phyloP scores from a whole-genome alignment of 2,113 vertebrate species.

The Mirounga angustirostris region DNA sequence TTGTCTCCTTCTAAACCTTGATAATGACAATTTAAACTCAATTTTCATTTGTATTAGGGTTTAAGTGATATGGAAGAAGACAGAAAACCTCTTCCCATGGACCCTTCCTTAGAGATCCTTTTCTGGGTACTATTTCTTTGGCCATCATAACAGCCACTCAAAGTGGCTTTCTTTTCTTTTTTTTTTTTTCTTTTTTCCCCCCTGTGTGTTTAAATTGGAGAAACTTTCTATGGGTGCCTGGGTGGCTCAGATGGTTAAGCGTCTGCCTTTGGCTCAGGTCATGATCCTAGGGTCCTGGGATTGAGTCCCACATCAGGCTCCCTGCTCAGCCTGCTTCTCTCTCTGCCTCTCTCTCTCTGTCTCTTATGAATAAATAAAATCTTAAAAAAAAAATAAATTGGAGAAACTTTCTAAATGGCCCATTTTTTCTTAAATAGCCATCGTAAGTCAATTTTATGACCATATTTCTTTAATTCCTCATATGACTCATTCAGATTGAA shows the following conservation, averaged over 20 bases:
- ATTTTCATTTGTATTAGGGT: not conserved
- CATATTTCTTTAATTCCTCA: constrained; percentile 11
- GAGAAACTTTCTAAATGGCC: not conserved
- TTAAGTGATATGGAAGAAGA: not conserved
- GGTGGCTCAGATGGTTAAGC: too few relatives aligned
- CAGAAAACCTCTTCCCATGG: not conserved
- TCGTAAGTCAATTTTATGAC: not conserved
- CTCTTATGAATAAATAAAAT: too few relatives aligned
- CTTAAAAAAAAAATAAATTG: not conserved
- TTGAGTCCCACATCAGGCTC: too few relatives aligned
- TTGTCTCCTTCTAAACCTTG: not conserved
- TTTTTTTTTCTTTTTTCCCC: not conserved
- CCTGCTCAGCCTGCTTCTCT: too few relatives aligned
- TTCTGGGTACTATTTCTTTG: not conserved
- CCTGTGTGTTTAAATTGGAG: not conserved
- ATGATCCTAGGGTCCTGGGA: too few relatives aligned
- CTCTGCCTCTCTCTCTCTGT: too few relatives aligned
- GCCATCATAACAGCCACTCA: not conserved
- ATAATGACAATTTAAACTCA: not conserved
- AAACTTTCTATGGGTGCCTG: not conserved
- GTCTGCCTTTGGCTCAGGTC: too few relatives aligned
- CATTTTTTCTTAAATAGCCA: not conserved
- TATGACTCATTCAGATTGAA: not conserved
- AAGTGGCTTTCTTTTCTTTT: not conserved
- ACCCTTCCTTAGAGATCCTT: not conserved